These are phyloP conservation scores for Dermatophagoides farinae DNA, from an alignment of 1,140 invertebrate genomes.

Conservation along the genomic window DNA sequence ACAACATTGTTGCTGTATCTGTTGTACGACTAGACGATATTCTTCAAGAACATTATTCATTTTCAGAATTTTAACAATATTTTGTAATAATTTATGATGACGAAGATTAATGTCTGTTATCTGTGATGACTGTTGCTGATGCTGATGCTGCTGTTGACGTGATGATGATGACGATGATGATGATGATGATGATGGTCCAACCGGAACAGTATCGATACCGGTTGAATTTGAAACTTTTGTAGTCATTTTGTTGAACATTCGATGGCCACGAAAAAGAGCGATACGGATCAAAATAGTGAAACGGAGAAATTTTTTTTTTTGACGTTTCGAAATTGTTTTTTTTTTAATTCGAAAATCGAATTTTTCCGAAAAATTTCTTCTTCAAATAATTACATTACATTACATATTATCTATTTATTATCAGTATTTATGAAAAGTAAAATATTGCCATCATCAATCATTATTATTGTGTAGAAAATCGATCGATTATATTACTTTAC, in stretches of 20 bases:
- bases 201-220: not conserved
- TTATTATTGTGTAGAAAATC: too few species aligned
- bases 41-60: conserved; percentile 5
- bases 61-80: conserved; percentile 2
- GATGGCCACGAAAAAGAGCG: not conserved
- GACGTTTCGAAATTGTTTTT: too few species aligned
- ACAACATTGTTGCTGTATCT: not conserved
- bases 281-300: too few species aligned
- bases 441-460: too few species aligned
- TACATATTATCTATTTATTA: too few species aligned
- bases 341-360: too few species aligned
- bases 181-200: not conserved
- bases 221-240: too few species aligned
- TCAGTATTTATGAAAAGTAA: too few species aligned
- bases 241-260: not conserved
- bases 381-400: too few species aligned
- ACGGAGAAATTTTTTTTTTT: too few species aligned
- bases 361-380: too few species aligned
- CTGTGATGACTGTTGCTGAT: not conserved
- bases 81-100: conserved; percentile 1
- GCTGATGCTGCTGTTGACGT: not conserved
- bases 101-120: not conserved
- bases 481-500: too few species aligned
- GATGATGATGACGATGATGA: not conserved
- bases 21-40: not conserved